Conservation (phyloP, 2,888 invertebrate species). For the Zonitis immaculata region DNA sequence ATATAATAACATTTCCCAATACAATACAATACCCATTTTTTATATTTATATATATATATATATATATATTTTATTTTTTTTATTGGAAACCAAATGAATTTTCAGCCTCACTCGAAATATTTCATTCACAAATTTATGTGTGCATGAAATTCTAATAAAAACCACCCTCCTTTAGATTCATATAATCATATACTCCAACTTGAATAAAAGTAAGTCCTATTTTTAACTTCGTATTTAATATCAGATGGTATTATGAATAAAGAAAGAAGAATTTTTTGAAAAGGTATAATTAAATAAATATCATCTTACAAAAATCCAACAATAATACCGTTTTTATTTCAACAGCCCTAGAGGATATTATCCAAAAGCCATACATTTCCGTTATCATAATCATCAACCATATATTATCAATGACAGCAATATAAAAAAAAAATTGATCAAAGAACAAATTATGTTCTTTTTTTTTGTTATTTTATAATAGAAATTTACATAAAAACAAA, state of each 20-base stretch:
- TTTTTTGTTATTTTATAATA: not conserved
- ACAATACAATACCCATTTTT: not conserved
- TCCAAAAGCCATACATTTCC: not conserved
- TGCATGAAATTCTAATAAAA: slow-evolving; percentile 17
- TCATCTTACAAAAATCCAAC: not conserved
- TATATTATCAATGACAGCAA: slow-evolving; percentile 1
- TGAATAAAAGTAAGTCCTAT: not conserved
- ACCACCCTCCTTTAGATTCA: slow-evolving; percentile 8
- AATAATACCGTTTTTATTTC: slow-evolving; percentile 2
- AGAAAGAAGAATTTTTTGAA: not conserved
- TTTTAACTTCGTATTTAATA: not conserved
- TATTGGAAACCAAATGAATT: not conserved
- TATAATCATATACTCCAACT: slow-evolving; percentile 6
- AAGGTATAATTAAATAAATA: slow-evolving; percentile 5
- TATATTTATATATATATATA: too few relatives aligned
- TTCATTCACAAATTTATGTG: slow-evolving; percentile 13
- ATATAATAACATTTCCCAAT: slow-evolving; percentile 3
- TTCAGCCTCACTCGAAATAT: slow-evolving; percentile 7
- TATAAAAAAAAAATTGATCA: not conserved
- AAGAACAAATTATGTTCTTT: not conserved
- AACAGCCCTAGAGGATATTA: not conserved
- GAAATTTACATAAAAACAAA: not conserved
- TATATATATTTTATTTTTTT: too few relatives aligned
- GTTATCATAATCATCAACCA: not conserved
- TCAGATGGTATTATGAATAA: not conserved